These are phyloP conservation scores for Lontra canadensis DNA, from an alignment of 2,113 vertebrate species.

Conservation along the genomic window DNA sequence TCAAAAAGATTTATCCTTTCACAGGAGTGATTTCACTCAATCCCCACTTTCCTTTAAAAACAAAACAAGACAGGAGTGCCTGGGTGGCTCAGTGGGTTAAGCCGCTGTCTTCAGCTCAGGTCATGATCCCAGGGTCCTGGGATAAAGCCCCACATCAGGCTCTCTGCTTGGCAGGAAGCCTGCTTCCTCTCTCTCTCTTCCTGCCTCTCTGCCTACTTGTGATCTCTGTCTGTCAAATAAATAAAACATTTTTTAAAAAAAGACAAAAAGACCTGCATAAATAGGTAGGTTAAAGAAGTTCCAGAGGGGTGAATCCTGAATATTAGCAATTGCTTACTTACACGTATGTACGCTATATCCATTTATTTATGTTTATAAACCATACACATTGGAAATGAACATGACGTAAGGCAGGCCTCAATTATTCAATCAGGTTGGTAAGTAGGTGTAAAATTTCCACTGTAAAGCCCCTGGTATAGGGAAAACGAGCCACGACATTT, in stretches of 20 bases:
- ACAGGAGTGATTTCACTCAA: background rate
- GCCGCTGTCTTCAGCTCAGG: too few relatives aligned
- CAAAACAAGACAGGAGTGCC: background rate
- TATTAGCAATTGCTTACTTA: background rate
- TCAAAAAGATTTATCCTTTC: background rate
- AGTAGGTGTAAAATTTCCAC: background rate
- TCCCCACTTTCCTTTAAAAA: background rate
- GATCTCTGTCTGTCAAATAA: too few relatives aligned
- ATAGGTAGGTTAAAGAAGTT: background rate
- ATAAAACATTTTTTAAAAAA: too few relatives aligned
- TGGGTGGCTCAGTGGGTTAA: too few relatives aligned
- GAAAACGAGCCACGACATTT: background rate
- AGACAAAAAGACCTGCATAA: background rate
- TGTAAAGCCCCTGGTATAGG: background rate
- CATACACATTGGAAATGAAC: background rate
- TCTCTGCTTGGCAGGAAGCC: too few relatives aligned
- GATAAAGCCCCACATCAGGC: too few relatives aligned
- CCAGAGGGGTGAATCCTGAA: background rate
- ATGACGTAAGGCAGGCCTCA: background rate
- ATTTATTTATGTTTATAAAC: background rate
- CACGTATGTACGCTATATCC: background rate
- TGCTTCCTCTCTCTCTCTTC: too few relatives aligned
- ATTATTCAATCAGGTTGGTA: background rate
- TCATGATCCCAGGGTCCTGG: too few relatives aligned
- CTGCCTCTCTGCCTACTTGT: too few relatives aligned